phyloP scores from a whole-genome alignment of 2,113 vertebrate genomes.

The Athene noctua region DNA sequence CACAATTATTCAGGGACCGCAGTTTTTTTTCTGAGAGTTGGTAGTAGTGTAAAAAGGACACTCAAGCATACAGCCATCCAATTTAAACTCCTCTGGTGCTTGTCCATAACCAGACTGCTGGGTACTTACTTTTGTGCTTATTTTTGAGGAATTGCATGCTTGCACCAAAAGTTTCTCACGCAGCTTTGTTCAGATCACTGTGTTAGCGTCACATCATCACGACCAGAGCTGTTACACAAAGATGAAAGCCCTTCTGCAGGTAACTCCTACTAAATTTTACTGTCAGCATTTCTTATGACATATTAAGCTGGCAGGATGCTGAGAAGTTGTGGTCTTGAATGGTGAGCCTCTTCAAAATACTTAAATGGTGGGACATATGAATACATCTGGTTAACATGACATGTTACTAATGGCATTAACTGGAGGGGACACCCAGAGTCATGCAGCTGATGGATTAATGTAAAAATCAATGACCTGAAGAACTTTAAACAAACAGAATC shows the following conservation, averaged over 20 bases:
- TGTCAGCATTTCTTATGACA: not conserved
- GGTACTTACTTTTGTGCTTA: not conserved
- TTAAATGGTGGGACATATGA: not conserved
- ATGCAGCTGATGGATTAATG: not conserved
- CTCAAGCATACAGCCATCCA: not conserved
- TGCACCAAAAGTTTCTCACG: not conserved
- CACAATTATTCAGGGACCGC: not conserved
- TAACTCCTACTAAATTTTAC: not conserved
- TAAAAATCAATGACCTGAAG: not conserved
- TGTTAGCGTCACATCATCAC: accelerated
- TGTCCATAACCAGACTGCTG: not conserved
- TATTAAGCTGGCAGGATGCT: not conserved
- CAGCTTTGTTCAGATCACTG: not conserved
- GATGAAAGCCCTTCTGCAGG: not conserved
- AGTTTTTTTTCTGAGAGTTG: not conserved
- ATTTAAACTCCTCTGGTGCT: not conserved
- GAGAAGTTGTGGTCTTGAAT: not conserved
- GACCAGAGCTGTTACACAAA: not conserved
- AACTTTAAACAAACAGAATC: conserved; percentile 32
- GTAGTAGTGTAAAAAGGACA: not conserved
- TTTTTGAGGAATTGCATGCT: not conserved
- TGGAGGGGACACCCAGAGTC: not conserved
- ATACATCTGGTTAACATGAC: not conserved
- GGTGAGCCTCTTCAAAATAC: not conserved
- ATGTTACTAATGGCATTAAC: not conserved